Percentiles rank a stretch among this genome's conserved stretches.
Evolutionary conservation across 2,888 invertebrate genomes (phyloP).

Genomic region (Invenusta paracnida): DNA sequence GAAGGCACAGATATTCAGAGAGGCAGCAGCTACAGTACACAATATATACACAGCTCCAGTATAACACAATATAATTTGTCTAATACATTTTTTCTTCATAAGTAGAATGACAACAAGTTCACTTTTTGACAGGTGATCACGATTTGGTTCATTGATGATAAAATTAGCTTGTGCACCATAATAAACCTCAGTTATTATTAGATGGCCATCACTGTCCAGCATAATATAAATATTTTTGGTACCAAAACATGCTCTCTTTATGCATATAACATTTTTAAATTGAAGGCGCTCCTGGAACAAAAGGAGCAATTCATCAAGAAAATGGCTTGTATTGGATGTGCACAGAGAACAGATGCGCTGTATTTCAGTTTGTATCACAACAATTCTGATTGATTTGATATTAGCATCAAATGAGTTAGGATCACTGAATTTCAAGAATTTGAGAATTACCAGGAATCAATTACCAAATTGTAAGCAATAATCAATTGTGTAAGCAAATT

Average conservation of each 20-base stretch:
- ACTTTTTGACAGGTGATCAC: slow-evolving; percentile 14
- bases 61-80: slow-evolving; percentile 10
- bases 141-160: slow-evolving; percentile 23
- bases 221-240: not conserved
- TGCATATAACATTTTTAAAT: not conserved
- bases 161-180: slow-evolving; percentile 22
- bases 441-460: slow-evolving; percentile 16
- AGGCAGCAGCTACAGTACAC: not conserved
- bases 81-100: not conserved
- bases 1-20: slow-evolving; percentile 1
- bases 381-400: slow-evolving; percentile 2
- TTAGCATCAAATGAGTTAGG: slow-evolving; percentile 1
- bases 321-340: slow-evolving; percentile 15
- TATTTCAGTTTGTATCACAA: slow-evolving; percentile 3
- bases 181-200: slow-evolving; percentile 26
- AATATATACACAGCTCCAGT: not conserved
- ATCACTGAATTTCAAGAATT: slow-evolving; percentile 26
- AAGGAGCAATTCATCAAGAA: not conserved
- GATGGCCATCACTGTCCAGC: slow-evolving; percentile 15
- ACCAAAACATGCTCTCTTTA: slow-evolving; percentile 15
- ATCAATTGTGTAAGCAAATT: too few relatives aligned
- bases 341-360: not conserved
- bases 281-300: slow-evolving; percentile 17
- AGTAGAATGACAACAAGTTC: not conserved
- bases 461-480: too few relatives aligned